Base-by-base conservation (phyloP, 1,140 invertebrate species). In the Drosophila elegans region DNA sequence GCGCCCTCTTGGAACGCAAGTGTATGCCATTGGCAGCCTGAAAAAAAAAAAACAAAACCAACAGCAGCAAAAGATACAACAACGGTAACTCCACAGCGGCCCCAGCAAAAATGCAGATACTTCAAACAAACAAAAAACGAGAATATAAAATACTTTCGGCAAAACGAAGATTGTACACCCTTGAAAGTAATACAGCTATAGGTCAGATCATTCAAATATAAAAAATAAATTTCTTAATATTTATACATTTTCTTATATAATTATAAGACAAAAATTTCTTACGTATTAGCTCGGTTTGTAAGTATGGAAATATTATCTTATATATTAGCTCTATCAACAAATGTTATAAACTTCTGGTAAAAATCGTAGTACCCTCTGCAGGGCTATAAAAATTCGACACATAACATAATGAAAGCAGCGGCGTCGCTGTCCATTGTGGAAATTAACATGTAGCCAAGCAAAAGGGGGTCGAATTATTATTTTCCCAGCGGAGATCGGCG, bases 1-100 rank as follows among this genome's bases (percentile, higher is more conserved):
- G 55, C 51, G 39, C 74, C 64, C 55, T 71, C 45, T 63, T 86
- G 83, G 79, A 86, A 73, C 75, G 55, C 83, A 74, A 77, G 79
- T 86, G 83, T 84, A 88, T 86, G 82, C 78, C 54, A 81, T 72
- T 61, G 49, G 12, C 61, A 57, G 63, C 9, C 29, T 55, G 21
- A 60, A 68, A 56, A 55, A 60, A 68, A 56, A 55, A 46, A 51
- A 38, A 32, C 29, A 51, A 32, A 34, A 21, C 21, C 21, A 36
- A 16, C 44, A 59, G 61, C 73, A 84, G 56, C 39, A 56, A 55
- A 61, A 63, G 29, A 32, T 21, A 57, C 29, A 46, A 34, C 55
- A 57, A 57, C 61, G 64, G 61, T 68, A 69, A 68, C 64, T 68
- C 10, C 21, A 34, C 61, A 49, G 61, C 38, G 38, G 39, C 38